Evolutionary conservation across 2,888 invertebrate species (phyloP), one percentile per base, ranked within the genome.

Genomic region (Ariolimax columbianus): DNA sequence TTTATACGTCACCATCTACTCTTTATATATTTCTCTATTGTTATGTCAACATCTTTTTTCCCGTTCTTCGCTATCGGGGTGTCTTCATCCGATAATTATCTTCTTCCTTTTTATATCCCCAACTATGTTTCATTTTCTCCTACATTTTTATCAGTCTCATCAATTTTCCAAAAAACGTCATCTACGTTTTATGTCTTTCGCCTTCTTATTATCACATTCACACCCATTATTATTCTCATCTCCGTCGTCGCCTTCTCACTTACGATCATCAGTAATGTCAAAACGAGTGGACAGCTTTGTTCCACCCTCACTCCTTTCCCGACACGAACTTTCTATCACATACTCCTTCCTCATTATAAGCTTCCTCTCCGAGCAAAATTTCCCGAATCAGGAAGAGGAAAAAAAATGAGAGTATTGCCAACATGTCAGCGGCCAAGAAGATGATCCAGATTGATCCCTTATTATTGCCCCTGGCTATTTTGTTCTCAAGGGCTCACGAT

Each of bases 381-480:
- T 17, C 79, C 63, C 30, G 14, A 17, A 43, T 63, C 59, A 66
- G 43, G 77, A 63, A 77, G 66, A 66, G 33, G 55, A 0, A 82
- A 82, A 73, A 82, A 83, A 38, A 40, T 36, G 51, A 75, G 55
- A 14, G 73, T 51, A 55, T 82, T 82, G 82, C 63, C 82, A 77
- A 77, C 82, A 83, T 72, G 82, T 66, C 77, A 66, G 59, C 59
- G 55, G 26, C 77, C 26, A 30, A 33, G 66, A 73, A 77, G 77
- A 83, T 77, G 82, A 83, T 72, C 82, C 73, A 73, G 82, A 73
- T 73, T 82, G 72, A 82, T 70, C 82, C 82, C 38, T 77, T 83
- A 83, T 83, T 83, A 83, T 59, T 63, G 82, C 82, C 77, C 75
- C 66, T 83, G 82, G 82, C 77, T 73, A 73, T 82, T 82, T 73